Evolutionary conservation across 37 sponge, comb jelly and placozoan genomes (phyloP).

Genomic region (Beroe forskalii): DNA sequence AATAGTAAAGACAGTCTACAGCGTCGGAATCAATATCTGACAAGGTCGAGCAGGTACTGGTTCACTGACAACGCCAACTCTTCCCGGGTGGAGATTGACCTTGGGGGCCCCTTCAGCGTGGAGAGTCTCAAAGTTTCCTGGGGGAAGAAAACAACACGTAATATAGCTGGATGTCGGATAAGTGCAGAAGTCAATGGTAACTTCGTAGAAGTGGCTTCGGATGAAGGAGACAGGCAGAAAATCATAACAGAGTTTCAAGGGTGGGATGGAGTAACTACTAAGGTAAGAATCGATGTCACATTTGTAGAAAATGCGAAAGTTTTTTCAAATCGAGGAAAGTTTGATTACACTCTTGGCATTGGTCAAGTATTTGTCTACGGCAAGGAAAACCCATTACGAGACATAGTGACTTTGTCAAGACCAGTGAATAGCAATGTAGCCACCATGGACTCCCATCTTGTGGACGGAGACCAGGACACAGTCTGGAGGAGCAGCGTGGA

Average conservation of each 20-base stretch:
- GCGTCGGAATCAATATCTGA: background rate
- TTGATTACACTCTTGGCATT: background rate
- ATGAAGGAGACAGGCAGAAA: background rate
- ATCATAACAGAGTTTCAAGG: background rate
- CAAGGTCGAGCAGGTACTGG: background rate
- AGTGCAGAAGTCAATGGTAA: background rate
- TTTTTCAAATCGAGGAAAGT: too few relatives aligned
- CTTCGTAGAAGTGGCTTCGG: background rate
- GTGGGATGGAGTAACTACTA: background rate
- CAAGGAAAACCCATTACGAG: too few relatives aligned
- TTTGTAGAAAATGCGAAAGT: background rate
- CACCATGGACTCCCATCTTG: background rate
- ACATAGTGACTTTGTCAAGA: background rate
- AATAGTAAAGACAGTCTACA: too few relatives aligned
- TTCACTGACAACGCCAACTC: background rate
- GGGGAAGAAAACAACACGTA: background rate
- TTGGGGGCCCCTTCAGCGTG: background rate
- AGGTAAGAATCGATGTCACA: background rate
- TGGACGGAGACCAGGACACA: background rate
- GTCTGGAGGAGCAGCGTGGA: background rate
- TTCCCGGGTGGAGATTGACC: conserved; percentile 26
- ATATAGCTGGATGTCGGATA: background rate
- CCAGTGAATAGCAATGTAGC: background rate
- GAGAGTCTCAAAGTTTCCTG: background rate
- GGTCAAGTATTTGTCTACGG: too few relatives aligned